phyloP scores from a whole-genome alignment of 2,888 invertebrate genomes.

The Tetheella fluctuosa region DNA sequence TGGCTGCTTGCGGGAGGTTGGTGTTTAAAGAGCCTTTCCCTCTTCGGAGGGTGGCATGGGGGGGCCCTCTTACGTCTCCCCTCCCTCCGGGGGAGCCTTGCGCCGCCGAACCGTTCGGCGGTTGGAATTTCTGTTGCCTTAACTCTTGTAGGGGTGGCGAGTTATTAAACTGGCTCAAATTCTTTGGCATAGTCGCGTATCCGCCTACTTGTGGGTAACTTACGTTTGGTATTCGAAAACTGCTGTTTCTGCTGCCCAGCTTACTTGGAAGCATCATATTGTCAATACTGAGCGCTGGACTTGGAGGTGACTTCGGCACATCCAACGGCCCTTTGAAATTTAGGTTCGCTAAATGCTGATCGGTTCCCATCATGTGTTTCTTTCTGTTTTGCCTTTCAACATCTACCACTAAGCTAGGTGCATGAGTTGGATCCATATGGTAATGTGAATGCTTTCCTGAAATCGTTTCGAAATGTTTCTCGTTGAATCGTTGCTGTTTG shows the following conservation, averaged over 20 bases:
- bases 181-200: slow-evolving; percentile 85
- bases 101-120: slow-evolving; percentile 84
- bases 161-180: slow-evolving; percentile 82
- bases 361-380: slow-evolving; percentile 76
- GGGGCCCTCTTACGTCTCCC: slow-evolving; percentile 40
- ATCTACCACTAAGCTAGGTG: slow-evolving; percentile 92
- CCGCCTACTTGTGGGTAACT: slow-evolving; percentile 75
- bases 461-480: slow-evolving; percentile 89
- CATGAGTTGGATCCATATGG: slow-evolving; percentile 89
- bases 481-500: slow-evolving; percentile 89
- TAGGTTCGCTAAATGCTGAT: slow-evolving; percentile 80
- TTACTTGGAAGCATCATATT: slow-evolving; percentile 79
- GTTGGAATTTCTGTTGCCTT: slow-evolving; percentile 84
- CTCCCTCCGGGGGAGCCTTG: slow-evolving; percentile 62
- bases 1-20: slow-evolving; percentile 91
- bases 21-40: slow-evolving; percentile 79
- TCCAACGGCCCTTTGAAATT: slow-evolving; percentile 85
- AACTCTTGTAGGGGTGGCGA: slow-evolving; percentile 79
- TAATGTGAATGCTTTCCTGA: slow-evolving; percentile 91
- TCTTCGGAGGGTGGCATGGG: slow-evolving; percentile 74
- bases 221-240: slow-evolving; percentile 75
- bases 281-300: slow-evolving; percentile 85
- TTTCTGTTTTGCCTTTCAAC: slow-evolving; percentile 86
- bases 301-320: slow-evolving; percentile 84
- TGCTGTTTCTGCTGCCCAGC: slow-evolving; percentile 81